Evolutionary conservation across 1,140 invertebrate species (phyloP).

Genomic region (Chelonus insularis): DNA sequence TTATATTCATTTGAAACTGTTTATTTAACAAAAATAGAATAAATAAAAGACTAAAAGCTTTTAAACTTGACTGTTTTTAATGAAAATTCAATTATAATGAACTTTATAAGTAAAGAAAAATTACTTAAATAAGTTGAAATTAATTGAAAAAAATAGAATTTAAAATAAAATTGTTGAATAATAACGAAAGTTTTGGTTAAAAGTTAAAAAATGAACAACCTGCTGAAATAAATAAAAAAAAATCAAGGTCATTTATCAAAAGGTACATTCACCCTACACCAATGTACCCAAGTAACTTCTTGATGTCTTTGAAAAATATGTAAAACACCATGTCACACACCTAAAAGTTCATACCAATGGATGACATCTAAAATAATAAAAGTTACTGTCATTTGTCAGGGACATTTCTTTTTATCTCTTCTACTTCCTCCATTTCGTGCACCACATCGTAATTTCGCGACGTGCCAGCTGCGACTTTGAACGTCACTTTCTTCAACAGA

Average conservation of each 20-base stretch:
- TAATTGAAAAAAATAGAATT: too few species aligned
- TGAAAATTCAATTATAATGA: too few species aligned
- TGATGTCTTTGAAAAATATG: constrained; percentile 48
- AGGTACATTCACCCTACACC: constrained; percentile 21
- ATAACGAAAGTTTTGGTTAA: too few species aligned
- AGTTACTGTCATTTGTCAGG: constrained; percentile 59
- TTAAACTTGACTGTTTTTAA: too few species aligned
- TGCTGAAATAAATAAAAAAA: constrained; percentile 48
- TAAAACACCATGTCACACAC: constrained; percentile 47
- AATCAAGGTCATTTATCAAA: constrained; percentile 54
- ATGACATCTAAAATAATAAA: constrained; percentile 61
- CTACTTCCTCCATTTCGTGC: not conserved
- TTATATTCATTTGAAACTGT: too few species aligned
- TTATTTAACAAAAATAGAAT: too few species aligned
- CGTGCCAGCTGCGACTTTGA: constrained; percentile 44
- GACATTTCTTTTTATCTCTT: constrained; percentile 3
- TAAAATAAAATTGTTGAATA: too few species aligned
- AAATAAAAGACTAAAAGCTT: too few species aligned
- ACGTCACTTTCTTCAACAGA: not conserved
- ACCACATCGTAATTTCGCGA: constrained; percentile 35
- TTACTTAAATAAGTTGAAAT: too few species aligned
- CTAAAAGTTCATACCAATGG: constrained; percentile 39
- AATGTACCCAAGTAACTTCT: constrained; percentile 20
- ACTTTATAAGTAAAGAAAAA: too few species aligned
- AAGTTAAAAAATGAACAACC: constrained; percentile 31